Base-by-base conservation (phyloP, 2,113 vertebrate species). In the Girardinichthys multiradiatus region DNA sequence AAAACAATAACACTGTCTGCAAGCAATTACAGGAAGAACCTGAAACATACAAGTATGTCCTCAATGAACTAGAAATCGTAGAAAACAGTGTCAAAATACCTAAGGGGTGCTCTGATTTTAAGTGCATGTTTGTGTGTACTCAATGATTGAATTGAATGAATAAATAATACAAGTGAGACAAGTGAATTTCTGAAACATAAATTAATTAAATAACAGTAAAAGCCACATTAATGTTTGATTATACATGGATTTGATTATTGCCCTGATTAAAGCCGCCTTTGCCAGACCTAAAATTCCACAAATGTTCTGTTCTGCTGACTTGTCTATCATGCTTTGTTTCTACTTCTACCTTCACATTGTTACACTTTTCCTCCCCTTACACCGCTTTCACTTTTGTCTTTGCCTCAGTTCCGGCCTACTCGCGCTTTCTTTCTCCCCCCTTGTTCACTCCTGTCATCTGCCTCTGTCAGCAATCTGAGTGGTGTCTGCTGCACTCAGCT, bases 401-500 rank as follows among this genome's bases (percentile, higher is more conserved):
- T 61, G 0, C 66, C 61, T 68, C 59, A n/a, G 0, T 71, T 68
- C 54, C 28, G 28, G 29, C 58, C 62, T 21, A 0, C 37, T 64
- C 45, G 61, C 11, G 4, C 58, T 63, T 57, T 72, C 68, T 64
- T 21, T 66, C 66, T 69, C 24, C 11, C 33, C 54, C 62, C 57
- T 14, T 54, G 19, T 27, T 37, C 31, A 68, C 57, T 66, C 59
- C 24, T 79, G 64, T 74, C 73, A 17, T 71, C 63, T 1, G 21
- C 80, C 70, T 84, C 74, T 82, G 75, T 88, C 82, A 87, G 87
- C 89, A 79, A 75, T 76, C 82, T 88, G 76, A 77, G 64, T 31
- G 33, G 1, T 57, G 61, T 86, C 86, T 76, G 77, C 77, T 29
- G 74, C 75, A 19, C 74, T 68, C 77, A 37, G 74, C 83, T 73